phyloP scores from a whole-genome alignment of 2,797 vertebrate genomes.

The Thripadectes ignobilis region DNA sequence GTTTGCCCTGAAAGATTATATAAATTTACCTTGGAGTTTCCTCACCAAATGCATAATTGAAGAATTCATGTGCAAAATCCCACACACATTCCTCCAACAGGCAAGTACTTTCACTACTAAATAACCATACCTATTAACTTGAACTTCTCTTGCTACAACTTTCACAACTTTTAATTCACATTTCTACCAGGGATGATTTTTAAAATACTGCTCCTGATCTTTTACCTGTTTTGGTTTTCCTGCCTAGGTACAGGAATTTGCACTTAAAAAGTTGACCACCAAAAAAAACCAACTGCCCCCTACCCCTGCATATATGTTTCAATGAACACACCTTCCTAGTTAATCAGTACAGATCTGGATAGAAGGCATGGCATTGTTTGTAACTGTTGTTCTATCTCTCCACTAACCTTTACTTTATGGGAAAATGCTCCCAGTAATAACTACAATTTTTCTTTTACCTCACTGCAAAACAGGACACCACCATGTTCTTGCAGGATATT shows the following conservation, averaged over 20 bases:
- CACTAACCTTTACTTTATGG: background rate
- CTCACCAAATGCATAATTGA: background rate
- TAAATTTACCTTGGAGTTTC: background rate
- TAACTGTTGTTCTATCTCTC: background rate
- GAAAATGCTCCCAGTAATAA: background rate
- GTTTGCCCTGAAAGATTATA: background rate
- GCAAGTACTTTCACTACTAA: background rate
- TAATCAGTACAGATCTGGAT: background rate
- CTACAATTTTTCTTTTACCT: background rate
- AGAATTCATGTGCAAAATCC: background rate
- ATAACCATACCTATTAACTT: background rate
- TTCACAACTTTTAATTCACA: background rate
- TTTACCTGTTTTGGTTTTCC: background rate
- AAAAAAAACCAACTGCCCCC: rapidly evolving
- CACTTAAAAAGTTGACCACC: background rate
- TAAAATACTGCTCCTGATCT: background rate
- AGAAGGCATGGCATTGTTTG: background rate
- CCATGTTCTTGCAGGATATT: background rate
- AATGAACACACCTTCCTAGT: background rate
- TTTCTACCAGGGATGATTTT: background rate
- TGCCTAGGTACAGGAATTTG: background rate
- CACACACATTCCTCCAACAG: rapidly evolving
- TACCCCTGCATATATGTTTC: rapidly evolving
- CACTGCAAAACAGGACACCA: background rate
- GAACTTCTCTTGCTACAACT: background rate